phyloP scores from a whole-genome alignment of 2,888 invertebrate species.

The Cylloceria caligata region DNA sequence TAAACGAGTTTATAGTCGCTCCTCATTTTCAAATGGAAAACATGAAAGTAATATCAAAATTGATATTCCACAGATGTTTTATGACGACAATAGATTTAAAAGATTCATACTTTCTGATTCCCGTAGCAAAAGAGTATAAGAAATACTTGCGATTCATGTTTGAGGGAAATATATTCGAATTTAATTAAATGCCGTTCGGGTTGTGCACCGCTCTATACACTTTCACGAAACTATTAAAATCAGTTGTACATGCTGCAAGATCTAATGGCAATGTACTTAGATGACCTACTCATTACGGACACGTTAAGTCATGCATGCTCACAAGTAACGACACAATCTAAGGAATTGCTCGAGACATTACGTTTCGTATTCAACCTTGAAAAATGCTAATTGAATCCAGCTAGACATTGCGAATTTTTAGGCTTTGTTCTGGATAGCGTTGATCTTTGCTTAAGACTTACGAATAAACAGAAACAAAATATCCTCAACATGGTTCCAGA shows the following conservation, averaged over 20 bases:
- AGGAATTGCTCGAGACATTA: too few relatives aligned
- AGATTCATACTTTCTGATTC: too few relatives aligned
- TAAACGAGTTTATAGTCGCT: conserved; percentile 61
- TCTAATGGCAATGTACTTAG: conserved; percentile 49
- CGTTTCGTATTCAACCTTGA: too few relatives aligned
- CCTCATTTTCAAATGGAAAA: conserved; percentile 67
- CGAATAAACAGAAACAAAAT: too few relatives aligned
- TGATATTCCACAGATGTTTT: conserved; percentile 32
- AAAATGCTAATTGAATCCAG: too few relatives aligned
- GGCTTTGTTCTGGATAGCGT: too few relatives aligned
- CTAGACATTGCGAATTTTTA: too few relatives aligned
- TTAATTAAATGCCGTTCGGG: conserved; percentile 69
- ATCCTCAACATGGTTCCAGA: too few relatives aligned
- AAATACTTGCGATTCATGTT: conserved; percentile 71
- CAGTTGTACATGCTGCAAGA: conserved; percentile 38
- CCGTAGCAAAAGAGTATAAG: conserved; percentile 62
- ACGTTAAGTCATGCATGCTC: conserved; percentile 39
- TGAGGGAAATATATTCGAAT: conserved; percentile 35
- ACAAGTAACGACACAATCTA: too few relatives aligned
- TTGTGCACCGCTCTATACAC: conserved; percentile 62
- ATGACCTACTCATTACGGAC: conserved; percentile 57
- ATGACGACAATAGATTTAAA: conserved; percentile 55
- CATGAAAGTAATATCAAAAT: conserved; percentile 48
- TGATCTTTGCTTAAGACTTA: too few relatives aligned
- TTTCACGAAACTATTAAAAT: conserved; percentile 70